Conservation (phyloP, 2,888 invertebrate species). For the Machimus rusticus region DNA sequence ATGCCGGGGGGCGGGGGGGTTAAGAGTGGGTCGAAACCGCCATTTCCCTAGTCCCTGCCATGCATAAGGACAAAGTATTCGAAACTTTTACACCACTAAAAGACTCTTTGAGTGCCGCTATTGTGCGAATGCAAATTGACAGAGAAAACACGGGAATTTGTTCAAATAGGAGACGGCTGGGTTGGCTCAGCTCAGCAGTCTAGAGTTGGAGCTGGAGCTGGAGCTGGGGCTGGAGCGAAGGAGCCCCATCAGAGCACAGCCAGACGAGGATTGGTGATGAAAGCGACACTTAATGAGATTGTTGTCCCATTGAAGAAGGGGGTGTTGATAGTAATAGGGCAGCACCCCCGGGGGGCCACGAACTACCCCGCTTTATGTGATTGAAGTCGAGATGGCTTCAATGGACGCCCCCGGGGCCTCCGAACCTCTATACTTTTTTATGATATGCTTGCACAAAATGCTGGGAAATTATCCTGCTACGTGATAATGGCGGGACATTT, state of each 20-base stretch:
- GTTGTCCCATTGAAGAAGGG: not conserved
- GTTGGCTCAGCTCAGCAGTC: not conserved
- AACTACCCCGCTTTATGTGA: not conserved
- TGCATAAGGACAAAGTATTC: not conserved
- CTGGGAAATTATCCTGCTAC: not conserved
- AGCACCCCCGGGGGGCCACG: not conserved
- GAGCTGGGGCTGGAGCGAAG: not conserved
- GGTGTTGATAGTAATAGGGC: not conserved
- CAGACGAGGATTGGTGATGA: not conserved
- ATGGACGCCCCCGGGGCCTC: not conserved
- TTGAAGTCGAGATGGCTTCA: not conserved
- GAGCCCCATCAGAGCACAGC: not conserved
- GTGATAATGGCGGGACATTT: not conserved
- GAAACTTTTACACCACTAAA: slow-evolving; percentile 6
- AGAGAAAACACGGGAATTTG: slow-evolving; percentile 13
- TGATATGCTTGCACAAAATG: not conserved
- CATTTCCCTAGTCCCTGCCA: not conserved
- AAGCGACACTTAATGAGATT: not conserved
- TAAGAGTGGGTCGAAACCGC: not conserved
- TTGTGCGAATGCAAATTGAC: slow-evolving; percentile 12
- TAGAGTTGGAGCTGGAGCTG: not conserved
- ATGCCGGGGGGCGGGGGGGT: not conserved
- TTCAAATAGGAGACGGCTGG: not conserved
- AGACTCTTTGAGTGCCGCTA: not conserved
- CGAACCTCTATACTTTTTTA: not conserved